Conservation (phyloP, 2,888 invertebrate species). For the Thereva nobilitata region DNA sequence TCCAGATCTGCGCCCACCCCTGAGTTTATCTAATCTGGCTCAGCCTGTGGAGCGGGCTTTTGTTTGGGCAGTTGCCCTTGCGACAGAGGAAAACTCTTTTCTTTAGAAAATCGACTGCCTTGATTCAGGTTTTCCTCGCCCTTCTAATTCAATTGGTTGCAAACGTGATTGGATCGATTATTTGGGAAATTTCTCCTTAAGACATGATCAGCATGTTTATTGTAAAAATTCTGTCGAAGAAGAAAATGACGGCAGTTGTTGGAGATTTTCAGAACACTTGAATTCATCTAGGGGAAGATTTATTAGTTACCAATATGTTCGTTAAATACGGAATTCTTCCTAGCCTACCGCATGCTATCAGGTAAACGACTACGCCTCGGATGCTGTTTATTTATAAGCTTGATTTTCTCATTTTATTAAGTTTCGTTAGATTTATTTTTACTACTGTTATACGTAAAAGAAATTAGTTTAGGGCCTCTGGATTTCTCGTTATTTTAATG, state of each 20-base stretch:
- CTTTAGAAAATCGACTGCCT: slow-evolving; percentile 19
- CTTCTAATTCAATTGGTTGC: slow-evolving; percentile 35
- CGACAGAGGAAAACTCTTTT: slow-evolving; percentile 19
- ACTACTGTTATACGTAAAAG: no score
- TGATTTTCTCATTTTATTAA: no score
- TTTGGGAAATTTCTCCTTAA: slow-evolving; percentile 36
- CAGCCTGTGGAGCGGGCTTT: slow-evolving; percentile 14
- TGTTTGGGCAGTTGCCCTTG: slow-evolving; percentile 29
- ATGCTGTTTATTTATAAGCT: no score
- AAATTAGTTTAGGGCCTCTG: no score
- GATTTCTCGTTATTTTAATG: no score
- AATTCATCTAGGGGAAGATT: neutral
- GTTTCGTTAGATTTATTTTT: no score
- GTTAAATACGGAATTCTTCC: no score
- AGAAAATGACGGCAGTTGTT: slow-evolving; percentile 24
- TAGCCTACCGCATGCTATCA: no score
- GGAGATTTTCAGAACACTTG: slow-evolving; percentile 10
- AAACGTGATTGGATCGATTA: slow-evolving; percentile 38
- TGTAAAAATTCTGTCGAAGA: slow-evolving; percentile 1
- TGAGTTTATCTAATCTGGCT: slow-evolving; percentile 30
- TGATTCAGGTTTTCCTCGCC: slow-evolving; percentile 32
- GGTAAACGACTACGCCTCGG: no score
- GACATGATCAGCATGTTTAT: slow-evolving; percentile 39
- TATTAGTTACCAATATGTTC: no score
- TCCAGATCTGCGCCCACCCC: neutral